Evolutionary conservation across 2,113 vertebrate species (phyloP), one percentile per base, ranked within the genome.

Genomic region (Nyctereutes procyonoides): DNA sequence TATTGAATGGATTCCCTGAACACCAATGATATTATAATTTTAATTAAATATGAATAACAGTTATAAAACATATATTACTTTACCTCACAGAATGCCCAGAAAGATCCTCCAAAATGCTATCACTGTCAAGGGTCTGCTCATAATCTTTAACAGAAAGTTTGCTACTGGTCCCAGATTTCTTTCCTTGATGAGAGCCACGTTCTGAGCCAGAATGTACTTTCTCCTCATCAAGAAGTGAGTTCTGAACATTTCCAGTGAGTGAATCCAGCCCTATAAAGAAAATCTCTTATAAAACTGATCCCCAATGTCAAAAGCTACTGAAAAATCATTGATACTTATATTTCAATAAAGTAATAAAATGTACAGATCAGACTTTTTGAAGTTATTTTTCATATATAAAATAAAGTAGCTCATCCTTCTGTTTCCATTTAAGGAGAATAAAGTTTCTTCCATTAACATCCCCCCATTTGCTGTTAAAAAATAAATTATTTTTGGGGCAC

Each of bases 11-110:
- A 83, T 82, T 94, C 28, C 87, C 14, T 85, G 26, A 89, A 86
- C 19, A 63, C 43, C 35, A 74, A 26, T 81, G 20, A 81, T 77
- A 95, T 3, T n/a, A 17, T 38, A 92, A 83, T 35, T 90, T 48
- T 19, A 95, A 30, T 22, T 56, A 58, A 35, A 96, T 53, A 77
- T 35, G 22, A 92, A 67, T 96, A 76, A 89, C 85, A 92, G 81
- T 71, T 95, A 35, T 1, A 97, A 95, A 12, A 38, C 51, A 69
- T 71, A 85, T 20, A 84, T 58, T 80, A 74, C 3, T 48, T 98
- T 99, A 99, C 99, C 99, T 99, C 97, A 98, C 83, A 91, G 99
- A 99, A 82, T 98, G 98, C 53, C 98, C 98, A 95, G 99, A 99
- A 48, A 98, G 87, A 80, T 99, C 99, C 73, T 99, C 99, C 94